These are phyloP conservation scores for Philaenus spumarius DNA, from an alignment of 1,140 invertebrate genomes.

Conservation along the genomic window DNA sequence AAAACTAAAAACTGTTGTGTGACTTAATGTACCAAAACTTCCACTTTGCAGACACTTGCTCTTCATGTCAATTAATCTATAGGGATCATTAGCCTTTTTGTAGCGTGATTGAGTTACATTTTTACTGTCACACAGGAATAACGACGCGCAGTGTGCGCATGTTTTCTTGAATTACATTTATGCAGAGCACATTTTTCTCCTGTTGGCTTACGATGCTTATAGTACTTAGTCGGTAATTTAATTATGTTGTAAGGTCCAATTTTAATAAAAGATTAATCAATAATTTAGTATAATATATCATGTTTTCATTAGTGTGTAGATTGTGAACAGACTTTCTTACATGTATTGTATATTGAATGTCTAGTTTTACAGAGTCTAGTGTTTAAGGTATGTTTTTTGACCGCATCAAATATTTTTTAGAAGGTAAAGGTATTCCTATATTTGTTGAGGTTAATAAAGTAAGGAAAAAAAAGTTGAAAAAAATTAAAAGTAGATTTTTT, in stretches of 20 bases:
- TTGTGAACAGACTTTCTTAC: not conserved
- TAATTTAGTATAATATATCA: not conserved
- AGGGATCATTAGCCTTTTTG: slow-evolving; percentile 18
- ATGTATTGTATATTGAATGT: slow-evolving; percentile 6
- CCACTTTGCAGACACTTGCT: too few relatives aligned
- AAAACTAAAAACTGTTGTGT: too few relatives aligned
- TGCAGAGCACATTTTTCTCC: slow-evolving; percentile 3
- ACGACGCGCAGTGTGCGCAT: too few relatives aligned
- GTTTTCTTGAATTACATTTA: not conserved
- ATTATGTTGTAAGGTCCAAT: slow-evolving; percentile 12
- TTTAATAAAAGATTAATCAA: slow-evolving; percentile 2
- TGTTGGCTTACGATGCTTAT: slow-evolving; percentile 10
- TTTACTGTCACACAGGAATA: not conserved
- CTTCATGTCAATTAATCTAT: slow-evolving; percentile 28
- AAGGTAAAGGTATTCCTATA: slow-evolving; percentile 16
- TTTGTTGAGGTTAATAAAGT: slow-evolving; percentile 15
- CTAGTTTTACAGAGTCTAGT: not conserved
- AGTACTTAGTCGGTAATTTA: not conserved
- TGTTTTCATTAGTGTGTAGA: not conserved
- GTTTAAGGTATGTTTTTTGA: not conserved
- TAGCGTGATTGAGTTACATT: too few relatives aligned
- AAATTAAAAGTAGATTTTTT: slow-evolving; percentile 3
- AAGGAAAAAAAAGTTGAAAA: too few relatives aligned
- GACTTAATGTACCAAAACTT: slow-evolving; percentile 2
- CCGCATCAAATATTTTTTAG: slow-evolving; percentile 12